Evolutionary conservation across 2,888 invertebrate genomes (phyloP).

Genomic region (Calliopum simillimum): DNA sequence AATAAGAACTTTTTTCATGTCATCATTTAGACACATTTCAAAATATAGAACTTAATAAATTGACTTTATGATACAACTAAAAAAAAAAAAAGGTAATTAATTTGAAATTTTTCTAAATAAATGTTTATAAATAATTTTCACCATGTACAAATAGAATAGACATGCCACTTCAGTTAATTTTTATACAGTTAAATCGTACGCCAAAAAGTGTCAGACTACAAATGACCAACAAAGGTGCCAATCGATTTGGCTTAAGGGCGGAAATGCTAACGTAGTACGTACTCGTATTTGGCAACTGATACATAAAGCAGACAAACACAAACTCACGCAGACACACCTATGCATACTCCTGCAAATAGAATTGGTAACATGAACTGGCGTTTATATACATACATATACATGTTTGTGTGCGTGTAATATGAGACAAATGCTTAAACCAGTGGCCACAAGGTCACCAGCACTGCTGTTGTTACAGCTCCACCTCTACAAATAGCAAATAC

Average conservation of each 20-base stretch:
- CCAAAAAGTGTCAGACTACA: background rate
- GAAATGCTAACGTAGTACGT: background rate
- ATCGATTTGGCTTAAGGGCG: constrained; percentile 20
- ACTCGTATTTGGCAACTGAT: background rate
- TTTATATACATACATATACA: background rate
- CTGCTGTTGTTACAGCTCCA: background rate
- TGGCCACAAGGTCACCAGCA: constrained; percentile 10
- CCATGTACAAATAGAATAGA: no score
- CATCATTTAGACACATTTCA: no score
- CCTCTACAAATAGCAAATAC: constrained; percentile 31
- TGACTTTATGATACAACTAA: no score
- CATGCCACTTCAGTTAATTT: no score
- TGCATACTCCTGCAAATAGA: background rate
- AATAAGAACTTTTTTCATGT: no score
- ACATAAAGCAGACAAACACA: background rate
- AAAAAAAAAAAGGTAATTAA: no score
- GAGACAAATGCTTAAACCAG: background rate
- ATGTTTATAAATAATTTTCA: no score
- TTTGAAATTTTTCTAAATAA: no score
- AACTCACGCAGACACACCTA: background rate
- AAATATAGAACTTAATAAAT: no score
- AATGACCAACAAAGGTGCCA: constrained; percentile 19
- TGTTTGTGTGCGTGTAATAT: constrained; percentile 2
- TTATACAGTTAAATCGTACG: no score
- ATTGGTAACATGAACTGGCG: background rate